Evolutionary conservation across 2,888 invertebrate species (phyloP), one percentile per base, ranked within the genome.

Genomic region (Deilephila porcellus): DNA sequence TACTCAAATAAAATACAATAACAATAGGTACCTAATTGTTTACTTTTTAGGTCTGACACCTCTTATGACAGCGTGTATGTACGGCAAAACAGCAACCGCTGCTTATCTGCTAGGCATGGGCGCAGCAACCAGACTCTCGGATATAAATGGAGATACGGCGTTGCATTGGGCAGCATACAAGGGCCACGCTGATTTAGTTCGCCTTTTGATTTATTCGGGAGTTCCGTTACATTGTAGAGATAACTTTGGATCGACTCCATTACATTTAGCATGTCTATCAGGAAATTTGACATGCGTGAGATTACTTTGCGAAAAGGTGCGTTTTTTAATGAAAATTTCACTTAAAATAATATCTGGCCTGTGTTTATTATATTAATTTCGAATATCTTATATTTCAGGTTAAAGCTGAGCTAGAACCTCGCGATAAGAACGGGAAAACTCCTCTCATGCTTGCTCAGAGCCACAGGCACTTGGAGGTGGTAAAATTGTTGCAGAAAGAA

Each of bases 111-210:
- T 99, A 71, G 98, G 98, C 45, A 98, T 97, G 96, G 98, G 98
- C 4, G 98, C 98, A 0, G 95, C 97, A 0, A 97, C 98, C 78
- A 97, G 98, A 84, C 94, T 98, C 70, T 97, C 97, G 1, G 98
- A 99, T 83, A 98, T 98, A 80, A 98, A 99, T 86, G 98, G 98
- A 0, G 98, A 99, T 85, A 98, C 98, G 0, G 98, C 98, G 0
- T 92, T 98, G 52, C 98, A 99, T 85, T 99, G 98, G 98, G 98
- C 98, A 0, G 98, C 98, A 0, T 98, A 98, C 89, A 98, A 98
- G 90, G 98, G 98, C 0, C 98, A 98, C 82, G 97, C 97, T 0
- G 98, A 98, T 85, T 91, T 98, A 75, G 98, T 98, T 86, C 96
- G 97, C 70, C 93, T 98, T 72, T 94, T 99, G 29, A 98, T 98